Conservation (phyloP, 1,140 invertebrate genomes). For the Zaprionus kolodkinae region DNA sequence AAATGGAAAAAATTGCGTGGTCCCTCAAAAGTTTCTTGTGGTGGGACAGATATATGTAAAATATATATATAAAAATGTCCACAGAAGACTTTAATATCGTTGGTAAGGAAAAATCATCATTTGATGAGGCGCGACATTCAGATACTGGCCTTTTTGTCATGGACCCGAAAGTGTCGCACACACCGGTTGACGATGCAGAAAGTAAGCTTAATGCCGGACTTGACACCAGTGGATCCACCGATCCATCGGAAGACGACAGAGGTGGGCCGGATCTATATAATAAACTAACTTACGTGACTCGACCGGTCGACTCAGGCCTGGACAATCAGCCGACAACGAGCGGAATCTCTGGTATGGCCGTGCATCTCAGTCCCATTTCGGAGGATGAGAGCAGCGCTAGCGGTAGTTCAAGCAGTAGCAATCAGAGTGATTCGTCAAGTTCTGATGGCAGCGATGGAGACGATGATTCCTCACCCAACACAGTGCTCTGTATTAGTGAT, state of each 20-base stretch:
- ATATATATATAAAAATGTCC: conserved; percentile 7
- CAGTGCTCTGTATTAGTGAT: conserved; percentile 39
- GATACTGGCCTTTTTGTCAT: background rate
- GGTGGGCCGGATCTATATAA: background rate
- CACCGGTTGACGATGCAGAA: conserved; percentile 49
- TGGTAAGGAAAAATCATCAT: background rate
- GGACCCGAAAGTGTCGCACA: conserved; percentile 16
- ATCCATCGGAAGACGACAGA: conserved; percentile 34
- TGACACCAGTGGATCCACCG: conserved; percentile 55
- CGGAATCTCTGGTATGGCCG: background rate
- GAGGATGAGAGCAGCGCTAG: conserved; percentile 31
- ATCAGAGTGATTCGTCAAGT: conserved; percentile 24
- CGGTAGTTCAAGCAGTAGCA: conserved; percentile 20
- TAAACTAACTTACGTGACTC: background rate
- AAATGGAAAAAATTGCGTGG: background rate
- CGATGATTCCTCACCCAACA: conserved; percentile 41
- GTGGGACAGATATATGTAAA: background rate
- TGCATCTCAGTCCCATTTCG: conserved; percentile 39
- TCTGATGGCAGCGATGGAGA: conserved; percentile 25
- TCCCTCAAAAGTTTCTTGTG: background rate
- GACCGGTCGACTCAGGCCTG: background rate
- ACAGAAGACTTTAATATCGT: background rate
- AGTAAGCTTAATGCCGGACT: conserved; percentile 43
- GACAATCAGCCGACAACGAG: background rate
- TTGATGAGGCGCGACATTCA: conserved; percentile 1